These are phyloP conservation scores for Hirtodrosophila duncani DNA, from an alignment of 2,888 invertebrate genomes.

Conservation along the genomic window DNA sequence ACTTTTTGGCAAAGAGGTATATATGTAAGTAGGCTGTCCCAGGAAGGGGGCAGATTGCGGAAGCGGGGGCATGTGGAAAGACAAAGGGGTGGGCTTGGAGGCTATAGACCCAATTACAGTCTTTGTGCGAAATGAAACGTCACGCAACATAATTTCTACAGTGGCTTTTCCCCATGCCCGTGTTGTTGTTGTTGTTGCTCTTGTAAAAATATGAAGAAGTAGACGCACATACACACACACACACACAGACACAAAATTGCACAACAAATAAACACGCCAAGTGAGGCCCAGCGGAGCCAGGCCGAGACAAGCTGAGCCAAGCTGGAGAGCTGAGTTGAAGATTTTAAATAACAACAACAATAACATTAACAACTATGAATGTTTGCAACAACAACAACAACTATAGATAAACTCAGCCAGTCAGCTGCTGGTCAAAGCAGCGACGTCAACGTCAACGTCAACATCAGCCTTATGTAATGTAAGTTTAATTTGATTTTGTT, in stretches of 20 bases:
- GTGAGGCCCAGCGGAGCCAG: too few relatives aligned
- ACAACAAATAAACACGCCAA: slow-evolving; percentile 65
- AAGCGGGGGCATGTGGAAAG: background rate
- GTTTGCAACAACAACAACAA: slow-evolving; percentile 9
- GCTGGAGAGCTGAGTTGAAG: too few relatives aligned
- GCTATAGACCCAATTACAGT: slow-evolving; percentile 57
- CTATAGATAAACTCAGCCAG: slow-evolving; percentile 13
- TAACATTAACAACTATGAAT: slow-evolving; percentile 12
- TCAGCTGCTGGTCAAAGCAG: slow-evolving; percentile 16
- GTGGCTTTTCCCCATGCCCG: slow-evolving; percentile 56
- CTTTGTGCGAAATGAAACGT: slow-evolving; percentile 72
- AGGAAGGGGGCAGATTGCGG: background rate
- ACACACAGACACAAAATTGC: slow-evolving; percentile 43
- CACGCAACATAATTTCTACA: slow-evolving; percentile 74
- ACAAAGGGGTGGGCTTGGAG: background rate
- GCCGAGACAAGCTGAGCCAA: too few relatives aligned
- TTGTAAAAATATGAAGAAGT: slow-evolving; percentile 42
- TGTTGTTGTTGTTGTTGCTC: slow-evolving; percentile 19
- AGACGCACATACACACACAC: slow-evolving; percentile 25
- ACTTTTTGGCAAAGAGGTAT: slow-evolving; percentile 25
- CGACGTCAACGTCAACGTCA: slow-evolving; percentile 1
- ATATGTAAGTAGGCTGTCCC: background rate
- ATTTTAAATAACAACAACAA: slow-evolving; percentile 22
- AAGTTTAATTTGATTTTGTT: slow-evolving; percentile 72
- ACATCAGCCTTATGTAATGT: slow-evolving; percentile 59